phyloP scores from a whole-genome alignment of 2,797 vertebrate genomes.

The Phataginus tricuspis region DNA sequence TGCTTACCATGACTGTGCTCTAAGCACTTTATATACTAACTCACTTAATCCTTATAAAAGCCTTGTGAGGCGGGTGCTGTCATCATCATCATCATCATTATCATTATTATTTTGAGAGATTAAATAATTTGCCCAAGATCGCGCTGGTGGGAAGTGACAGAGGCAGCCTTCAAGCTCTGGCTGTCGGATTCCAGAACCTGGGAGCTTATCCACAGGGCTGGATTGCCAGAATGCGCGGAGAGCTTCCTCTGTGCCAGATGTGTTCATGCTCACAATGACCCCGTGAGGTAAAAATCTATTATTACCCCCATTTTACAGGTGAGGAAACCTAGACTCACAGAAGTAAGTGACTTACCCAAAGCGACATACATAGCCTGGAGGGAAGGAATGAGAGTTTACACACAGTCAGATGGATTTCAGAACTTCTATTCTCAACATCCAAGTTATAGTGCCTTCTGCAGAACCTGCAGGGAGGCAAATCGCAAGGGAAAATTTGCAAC shows the following conservation, averaged over 20 bases:
- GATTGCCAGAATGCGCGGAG: neutral
- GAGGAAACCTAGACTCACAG: neutral
- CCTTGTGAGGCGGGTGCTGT: neutral
- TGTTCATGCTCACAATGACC: neutral
- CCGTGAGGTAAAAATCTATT: neutral
- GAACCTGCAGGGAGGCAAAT: neutral
- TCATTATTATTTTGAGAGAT: neutral
- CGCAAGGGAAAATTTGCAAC: neutral
- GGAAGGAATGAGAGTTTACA: neutral
- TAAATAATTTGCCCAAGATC: neutral
- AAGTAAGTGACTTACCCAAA: constrained; percentile 14
- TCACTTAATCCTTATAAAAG: constrained; percentile 29
- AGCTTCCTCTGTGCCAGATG: neutral
- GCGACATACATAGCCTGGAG: neutral
- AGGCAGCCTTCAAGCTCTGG: neutral
- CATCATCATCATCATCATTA: neutral
- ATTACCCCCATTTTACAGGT: neutral
- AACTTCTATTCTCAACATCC: neutral
- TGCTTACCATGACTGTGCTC: neutral
- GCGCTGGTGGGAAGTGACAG: neutral
- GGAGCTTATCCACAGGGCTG: neutral
- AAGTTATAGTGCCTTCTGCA: neutral
- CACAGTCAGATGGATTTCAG: neutral
- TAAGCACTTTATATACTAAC: neutral
- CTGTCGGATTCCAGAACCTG: neutral